These are phyloP conservation scores for Orthonevra nobilis DNA, from an alignment of 2,888 invertebrate species.

Conservation along the genomic window DNA sequence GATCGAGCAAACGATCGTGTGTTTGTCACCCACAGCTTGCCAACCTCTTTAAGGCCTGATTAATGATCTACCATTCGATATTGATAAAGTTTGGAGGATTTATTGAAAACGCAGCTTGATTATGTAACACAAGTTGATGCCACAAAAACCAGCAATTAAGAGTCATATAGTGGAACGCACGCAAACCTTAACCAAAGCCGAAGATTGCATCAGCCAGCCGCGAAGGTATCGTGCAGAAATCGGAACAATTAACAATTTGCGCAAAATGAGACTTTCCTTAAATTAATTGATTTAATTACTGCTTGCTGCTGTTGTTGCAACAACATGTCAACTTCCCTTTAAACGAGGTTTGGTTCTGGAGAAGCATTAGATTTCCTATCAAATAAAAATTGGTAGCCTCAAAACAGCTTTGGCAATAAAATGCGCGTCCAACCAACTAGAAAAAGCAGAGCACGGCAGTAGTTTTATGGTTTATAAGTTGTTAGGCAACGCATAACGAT, in stretches of 20 bases:
- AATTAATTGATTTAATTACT: constrained; percentile 66
- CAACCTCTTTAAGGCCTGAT: no score
- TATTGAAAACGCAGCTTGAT: no score
- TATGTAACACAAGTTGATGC: constrained; percentile 48
- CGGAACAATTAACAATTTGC: constrained; percentile 55
- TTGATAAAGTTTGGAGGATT: no score
- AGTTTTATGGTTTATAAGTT: constrained; percentile 59
- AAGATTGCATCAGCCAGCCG: constrained; percentile 50
- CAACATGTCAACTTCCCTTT: constrained; percentile 66
- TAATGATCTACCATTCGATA: no score
- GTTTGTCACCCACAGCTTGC: no score
- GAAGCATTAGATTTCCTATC: constrained; percentile 18
- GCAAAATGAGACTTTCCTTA: constrained; percentile 56
- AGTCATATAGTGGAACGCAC: constrained; percentile 53
- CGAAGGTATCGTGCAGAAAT: constrained; percentile 27
- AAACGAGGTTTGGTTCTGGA: constrained; percentile 35
- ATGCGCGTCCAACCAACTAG: no score
- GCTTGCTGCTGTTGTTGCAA: constrained; percentile 59
- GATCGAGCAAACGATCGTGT: no score
- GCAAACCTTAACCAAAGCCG: constrained; percentile 40
- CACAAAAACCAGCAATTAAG: constrained; percentile 54
- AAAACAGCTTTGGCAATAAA: constrained; percentile 4
- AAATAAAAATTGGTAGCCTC: background rate
- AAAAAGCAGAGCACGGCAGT: no score
- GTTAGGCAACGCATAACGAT: constrained; percentile 57